Conservation (phyloP, 2,888 invertebrate genomes). For the Sarcophaga carnaria region DNA sequence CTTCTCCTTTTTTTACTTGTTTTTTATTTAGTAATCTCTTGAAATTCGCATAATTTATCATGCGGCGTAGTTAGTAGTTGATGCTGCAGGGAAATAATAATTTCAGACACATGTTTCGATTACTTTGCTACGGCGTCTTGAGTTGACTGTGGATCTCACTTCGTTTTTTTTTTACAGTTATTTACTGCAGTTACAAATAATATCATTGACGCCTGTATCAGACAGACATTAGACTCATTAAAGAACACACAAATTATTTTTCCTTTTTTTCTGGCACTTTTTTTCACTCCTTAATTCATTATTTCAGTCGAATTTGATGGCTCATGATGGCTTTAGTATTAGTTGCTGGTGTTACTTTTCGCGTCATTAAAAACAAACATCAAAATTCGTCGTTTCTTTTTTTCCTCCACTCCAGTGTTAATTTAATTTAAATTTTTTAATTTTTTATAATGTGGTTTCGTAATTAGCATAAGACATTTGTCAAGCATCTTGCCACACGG, state of each 20-base stretch:
- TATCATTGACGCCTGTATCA: conserved; percentile 54
- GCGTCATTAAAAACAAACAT: conserved; percentile 52
- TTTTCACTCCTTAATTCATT: conserved; percentile 2
- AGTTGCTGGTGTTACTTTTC: conserved; percentile 33
- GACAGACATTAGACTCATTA: conserved; percentile 54
- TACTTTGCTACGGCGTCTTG: conserved; percentile 1
- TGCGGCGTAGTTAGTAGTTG: too few relatives aligned
- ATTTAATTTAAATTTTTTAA: background rate
- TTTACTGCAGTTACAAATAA: background rate
- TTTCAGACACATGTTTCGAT: conserved; percentile 24
- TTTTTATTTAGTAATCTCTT: too few relatives aligned
- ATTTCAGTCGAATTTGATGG: background rate
- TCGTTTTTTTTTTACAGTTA: background rate
- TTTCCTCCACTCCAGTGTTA: too few relatives aligned
- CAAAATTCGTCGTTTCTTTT: background rate
- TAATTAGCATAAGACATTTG: conserved; percentile 35
- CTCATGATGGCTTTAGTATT: conserved; percentile 18
- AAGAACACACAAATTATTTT: conserved; percentile 20
- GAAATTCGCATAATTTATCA: too few relatives aligned
- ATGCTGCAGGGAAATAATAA: background rate
- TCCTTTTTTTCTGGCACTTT: conserved; percentile 8
- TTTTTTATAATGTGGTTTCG: background rate
- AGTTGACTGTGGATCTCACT: background rate
- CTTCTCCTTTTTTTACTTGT: too few relatives aligned
- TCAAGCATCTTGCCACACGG: background rate